Conservation (phyloP, 2,888 invertebrate species). For the Stenolophus ochropezus region DNA sequence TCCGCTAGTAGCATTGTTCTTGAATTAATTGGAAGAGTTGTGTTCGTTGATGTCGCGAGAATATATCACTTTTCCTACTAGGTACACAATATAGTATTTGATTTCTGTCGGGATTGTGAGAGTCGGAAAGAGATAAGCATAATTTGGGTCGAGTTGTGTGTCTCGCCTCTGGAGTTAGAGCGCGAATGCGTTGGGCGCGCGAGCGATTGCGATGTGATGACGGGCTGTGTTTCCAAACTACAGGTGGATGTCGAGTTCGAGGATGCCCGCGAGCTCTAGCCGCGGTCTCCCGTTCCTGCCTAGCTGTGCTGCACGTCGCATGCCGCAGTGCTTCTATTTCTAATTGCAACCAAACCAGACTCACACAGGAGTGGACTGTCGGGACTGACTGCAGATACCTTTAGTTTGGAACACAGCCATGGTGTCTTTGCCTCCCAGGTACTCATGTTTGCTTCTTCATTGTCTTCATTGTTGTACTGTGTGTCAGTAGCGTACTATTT, state of each 20-base stretch:
- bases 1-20: too few relatives aligned
- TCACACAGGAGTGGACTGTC: constrained; percentile 48
- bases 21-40: too few relatives aligned
- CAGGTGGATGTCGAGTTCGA: constrained; percentile 70
- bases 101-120: too few relatives aligned
- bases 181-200: constrained; percentile 15
- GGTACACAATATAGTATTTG: too few relatives aligned
- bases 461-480: constrained; percentile 38
- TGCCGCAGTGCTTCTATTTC: constrained; percentile 55
- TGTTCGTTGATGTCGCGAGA: too few relatives aligned
- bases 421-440: constrained; percentile 80
- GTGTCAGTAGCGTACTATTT: too few relatives aligned
- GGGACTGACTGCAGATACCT: constrained; percentile 69
- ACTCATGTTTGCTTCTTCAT: constrained; percentile 64
- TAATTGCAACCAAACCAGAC: constrained; percentile 55
- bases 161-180: background rate
- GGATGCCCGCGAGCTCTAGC: constrained; percentile 57
- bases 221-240: constrained; percentile 74
- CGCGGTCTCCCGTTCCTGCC: constrained; percentile 53
- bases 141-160: too few relatives aligned
- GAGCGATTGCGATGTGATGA: constrained; percentile 42
- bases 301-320: constrained; percentile 55
- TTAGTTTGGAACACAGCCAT: constrained; percentile 80
- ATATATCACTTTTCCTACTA: too few relatives aligned
- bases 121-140: too few relatives aligned